Percentiles rank a stretch among this genome's conserved stretches.
phyloP scores from a whole-genome alignment of 2,888 invertebrate genomes.

The Drosophila nigricruria region DNA sequence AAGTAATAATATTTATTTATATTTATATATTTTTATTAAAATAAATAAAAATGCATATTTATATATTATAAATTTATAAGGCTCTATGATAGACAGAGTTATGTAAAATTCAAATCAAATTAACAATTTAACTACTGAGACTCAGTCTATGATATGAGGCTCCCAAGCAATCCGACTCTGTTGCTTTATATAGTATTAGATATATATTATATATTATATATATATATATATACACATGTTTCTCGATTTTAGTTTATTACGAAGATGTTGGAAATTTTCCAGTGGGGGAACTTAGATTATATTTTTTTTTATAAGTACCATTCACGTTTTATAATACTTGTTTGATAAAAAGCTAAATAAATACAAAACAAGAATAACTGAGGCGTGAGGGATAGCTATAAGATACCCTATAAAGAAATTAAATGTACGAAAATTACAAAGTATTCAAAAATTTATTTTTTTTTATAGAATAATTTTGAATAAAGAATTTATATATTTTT shows the following conservation, averaged over 20 bases:
- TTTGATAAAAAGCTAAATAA: slow-evolving; percentile 40
- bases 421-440: neutral
- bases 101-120: neutral
- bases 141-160: neutral
- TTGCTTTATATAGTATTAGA: neutral
- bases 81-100: neutral
- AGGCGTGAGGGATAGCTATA: neutral
- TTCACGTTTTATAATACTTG: slow-evolving; percentile 55
- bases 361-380: neutral
- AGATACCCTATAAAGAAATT: neutral
- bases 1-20: neutral
- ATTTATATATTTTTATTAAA: neutral
- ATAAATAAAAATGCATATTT: neutral
- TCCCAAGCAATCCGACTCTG: neutral
- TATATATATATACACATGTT: neutral
- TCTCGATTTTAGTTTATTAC: slow-evolving; percentile 18
- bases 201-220: neutral
- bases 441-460: neutral
- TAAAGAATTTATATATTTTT: neutral
- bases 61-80: neutral
- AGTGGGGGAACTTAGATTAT: slow-evolving; percentile 48
- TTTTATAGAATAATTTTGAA: neutral
- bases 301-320: slow-evolving; percentile 24
- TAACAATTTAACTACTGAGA: neutral
- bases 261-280: slow-evolving; percentile 48